phyloP scores from a whole-genome alignment of 2,113 vertebrate species.

The Dipodomys stephensi region DNA sequence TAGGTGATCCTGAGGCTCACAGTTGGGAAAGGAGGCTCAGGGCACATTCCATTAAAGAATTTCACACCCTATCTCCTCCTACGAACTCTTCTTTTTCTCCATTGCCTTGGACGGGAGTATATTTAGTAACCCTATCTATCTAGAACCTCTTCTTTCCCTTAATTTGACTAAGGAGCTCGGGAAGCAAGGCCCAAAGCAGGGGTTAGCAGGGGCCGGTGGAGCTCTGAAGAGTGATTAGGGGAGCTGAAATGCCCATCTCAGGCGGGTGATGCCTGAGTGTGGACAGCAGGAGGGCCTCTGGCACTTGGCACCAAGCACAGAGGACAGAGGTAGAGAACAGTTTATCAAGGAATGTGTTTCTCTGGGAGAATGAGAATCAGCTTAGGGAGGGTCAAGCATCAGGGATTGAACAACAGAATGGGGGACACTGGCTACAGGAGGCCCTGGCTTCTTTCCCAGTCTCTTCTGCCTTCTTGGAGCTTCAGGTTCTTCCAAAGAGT shows the following conservation, averaged over 20 bases:
- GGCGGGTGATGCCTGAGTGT: conserved; percentile 70
- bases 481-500: neutral
- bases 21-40: conserved; percentile 40
- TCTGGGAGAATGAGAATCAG: neutral
- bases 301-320: conserved; percentile 57
- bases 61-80: conserved; percentile 60
- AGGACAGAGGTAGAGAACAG: conserved; percentile 58
- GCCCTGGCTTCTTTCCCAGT: fast-evolving
- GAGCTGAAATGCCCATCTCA: conserved; percentile 35
- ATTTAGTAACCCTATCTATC: conserved; percentile 80
- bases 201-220: neutral
- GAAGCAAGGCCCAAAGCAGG: conserved; percentile 36
- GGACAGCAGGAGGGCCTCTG: conserved; percentile 74
- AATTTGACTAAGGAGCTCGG: conserved; percentile 78
- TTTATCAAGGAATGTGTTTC: conserved; percentile 1
- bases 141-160: conserved; percentile 73
- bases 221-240: conserved; percentile 62
- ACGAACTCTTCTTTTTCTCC: neutral
- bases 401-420: neutral
- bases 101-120: conserved; percentile 50
- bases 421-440: neutral
- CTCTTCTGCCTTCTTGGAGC: neutral
- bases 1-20: conserved; percentile 2
- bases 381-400: neutral
- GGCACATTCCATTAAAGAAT: conserved; percentile 65